phyloP scores from a whole-genome alignment of 2,797 vertebrate species.

The Epinephelus awoara region DNA sequence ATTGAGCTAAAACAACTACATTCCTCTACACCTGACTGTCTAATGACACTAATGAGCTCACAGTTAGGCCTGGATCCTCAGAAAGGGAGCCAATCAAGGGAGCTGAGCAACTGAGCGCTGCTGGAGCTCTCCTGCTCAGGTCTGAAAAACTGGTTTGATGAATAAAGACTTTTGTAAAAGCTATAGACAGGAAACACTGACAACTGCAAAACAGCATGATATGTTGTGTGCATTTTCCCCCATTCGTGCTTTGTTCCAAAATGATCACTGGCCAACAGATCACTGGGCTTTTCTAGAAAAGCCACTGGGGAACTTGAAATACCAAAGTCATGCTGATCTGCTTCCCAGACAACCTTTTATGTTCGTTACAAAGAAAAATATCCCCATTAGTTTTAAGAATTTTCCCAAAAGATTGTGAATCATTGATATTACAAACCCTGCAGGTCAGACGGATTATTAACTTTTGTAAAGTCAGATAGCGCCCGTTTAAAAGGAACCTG shows the following conservation, averaged over 20 bases:
- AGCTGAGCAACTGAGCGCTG: constrained; percentile 29
- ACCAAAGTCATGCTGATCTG: constrained; percentile 30
- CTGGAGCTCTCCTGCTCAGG: constrained; percentile 38
- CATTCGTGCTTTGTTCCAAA: constrained; percentile 13
- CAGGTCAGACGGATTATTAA: constrained; percentile 33
- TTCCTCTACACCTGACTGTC: constrained; percentile 25
- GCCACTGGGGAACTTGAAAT: constrained; percentile 26
- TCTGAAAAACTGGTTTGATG: constrained; percentile 42
- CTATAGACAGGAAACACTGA: constrained; percentile 27
- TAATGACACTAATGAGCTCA: constrained; percentile 52
- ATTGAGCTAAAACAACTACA: constrained; percentile 37
- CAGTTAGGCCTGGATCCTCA: constrained; percentile 23
- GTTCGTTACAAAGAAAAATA: constrained; percentile 60
- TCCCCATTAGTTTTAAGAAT: constrained; percentile 30
- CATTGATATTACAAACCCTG: constrained; percentile 24
- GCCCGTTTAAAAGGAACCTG: constrained; percentile 14
- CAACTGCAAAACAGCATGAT: constrained; percentile 35
- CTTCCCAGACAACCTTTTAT: constrained; percentile 51
- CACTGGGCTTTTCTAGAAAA: constrained; percentile 36
- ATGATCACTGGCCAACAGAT: constrained; percentile 38
- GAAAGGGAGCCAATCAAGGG: constrained; percentile 43
- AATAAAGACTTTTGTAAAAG: constrained; percentile 37
- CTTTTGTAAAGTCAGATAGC: constrained; percentile 22
- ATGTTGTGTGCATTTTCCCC: constrained; percentile 16
- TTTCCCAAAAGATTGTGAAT: constrained; percentile 23